Evolutionary conservation across 2,888 invertebrate genomes (phyloP), one percentile per base, ranked within the genome.

Genomic region (Torymus tubicola): DNA sequence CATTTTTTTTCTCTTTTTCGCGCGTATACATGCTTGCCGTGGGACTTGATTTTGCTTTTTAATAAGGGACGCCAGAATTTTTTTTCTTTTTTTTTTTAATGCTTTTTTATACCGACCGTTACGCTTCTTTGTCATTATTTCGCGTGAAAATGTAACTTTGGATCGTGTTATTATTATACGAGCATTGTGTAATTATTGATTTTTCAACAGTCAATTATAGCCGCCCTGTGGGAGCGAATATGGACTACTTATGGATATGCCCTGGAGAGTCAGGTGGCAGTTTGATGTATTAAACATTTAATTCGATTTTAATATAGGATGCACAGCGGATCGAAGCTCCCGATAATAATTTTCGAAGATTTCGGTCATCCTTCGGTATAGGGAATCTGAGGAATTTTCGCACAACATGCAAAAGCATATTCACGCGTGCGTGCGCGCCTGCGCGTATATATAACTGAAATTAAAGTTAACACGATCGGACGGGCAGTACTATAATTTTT

Each of bases 151-250:
- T 42, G 52, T 11, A 14, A 65, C 21, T 74, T 58, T 21, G 5
- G 67, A 67, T 61, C 42, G 52, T 68, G 61, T 75, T 68, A 75
- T 75, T 75, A 53, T 52, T 11, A 14, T 13, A 18, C 52, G 42
- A 16, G 16, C 67, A 68, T 75, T 75, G 68, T 55, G 63, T 69
- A 57, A 76, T 76, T 76, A 76, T 68, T 55, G 76, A 76, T 69
- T 76, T 63, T 76, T 53, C 53, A 31, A 69, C 3, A 31, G 68
- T 16, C 18, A 55, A 53, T 65, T 57, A 42, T 42, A 42, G 42
- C n/a, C 13, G 60, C 12, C 50, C 14, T 24, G 64, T 55, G 72
- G 55, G 57, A 64, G 73, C 63, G 16, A 42, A 2, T 21, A 31
- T 31, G 63, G 24, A 31, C 72, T 16, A 72, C 72, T 72, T 64